Conservation (phyloP, 2,888 invertebrate genomes). For the Leucophora obtusa region DNA sequence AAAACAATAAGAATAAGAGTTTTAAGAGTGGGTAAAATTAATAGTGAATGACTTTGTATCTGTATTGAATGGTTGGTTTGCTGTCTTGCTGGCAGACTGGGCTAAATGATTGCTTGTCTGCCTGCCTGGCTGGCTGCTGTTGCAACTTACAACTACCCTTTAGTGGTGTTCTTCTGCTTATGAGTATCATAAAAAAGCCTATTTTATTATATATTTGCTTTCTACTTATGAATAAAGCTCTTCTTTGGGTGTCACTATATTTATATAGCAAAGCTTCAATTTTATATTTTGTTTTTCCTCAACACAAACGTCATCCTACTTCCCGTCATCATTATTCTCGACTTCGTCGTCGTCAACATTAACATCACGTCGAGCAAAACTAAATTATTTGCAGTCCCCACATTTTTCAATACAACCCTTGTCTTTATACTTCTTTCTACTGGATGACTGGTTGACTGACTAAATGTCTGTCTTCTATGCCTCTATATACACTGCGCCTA, state of each 20-base stretch:
- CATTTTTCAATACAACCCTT: conserved; percentile 5
- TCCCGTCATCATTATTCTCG: neutral
- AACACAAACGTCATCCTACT: conserved; percentile 2
- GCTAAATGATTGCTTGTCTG: neutral
- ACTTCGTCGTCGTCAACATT: neutral
- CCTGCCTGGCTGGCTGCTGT: neutral
- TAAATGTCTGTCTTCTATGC: conserved; percentile 10
- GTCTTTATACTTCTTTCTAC: neutral
- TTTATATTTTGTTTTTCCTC: conserved; percentile 13
- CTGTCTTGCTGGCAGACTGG: neutral
- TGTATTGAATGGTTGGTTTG: neutral
- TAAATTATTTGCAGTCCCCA: conserved; percentile 23
- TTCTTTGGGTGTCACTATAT: conserved; percentile 7
- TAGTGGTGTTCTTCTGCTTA: conserved; percentile 16
- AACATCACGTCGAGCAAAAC: conserved; percentile 11
- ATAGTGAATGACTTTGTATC: neutral
- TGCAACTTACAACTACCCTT: conserved; percentile 39
- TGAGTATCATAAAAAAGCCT: conserved; percentile 51
- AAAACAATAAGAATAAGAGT: neutral
- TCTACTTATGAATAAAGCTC: conserved; percentile 14
- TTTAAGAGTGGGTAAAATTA: neutral
- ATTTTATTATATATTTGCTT: conserved; percentile 36
- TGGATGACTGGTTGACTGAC: neutral
- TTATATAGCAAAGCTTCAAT: conserved; percentile 11
- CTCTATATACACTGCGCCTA: neutral